These are phyloP conservation scores for Sylvicola cinctus DNA, from an alignment of 2,888 invertebrate species.

Conservation along the genomic window DNA sequence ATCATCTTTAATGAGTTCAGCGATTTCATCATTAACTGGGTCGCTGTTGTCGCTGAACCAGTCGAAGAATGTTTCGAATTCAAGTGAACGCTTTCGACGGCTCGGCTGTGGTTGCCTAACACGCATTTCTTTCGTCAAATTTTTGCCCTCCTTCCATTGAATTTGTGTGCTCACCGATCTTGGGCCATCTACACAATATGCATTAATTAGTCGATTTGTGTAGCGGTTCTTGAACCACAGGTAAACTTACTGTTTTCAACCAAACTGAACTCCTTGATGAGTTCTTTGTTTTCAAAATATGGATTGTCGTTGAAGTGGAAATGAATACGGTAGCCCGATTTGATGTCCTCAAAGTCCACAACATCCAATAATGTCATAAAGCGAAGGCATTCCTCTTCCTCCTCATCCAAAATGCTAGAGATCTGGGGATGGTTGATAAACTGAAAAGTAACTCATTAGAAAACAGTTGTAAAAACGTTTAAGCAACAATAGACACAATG, in stretches of 20 bases:
- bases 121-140: slow-evolving; percentile 40
- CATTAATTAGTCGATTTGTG: neutral
- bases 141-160: slow-evolving; percentile 61
- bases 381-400: slow-evolving; percentile 62
- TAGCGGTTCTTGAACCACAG: slow-evolving; percentile 3
- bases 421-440: slow-evolving; percentile 77
- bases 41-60: slow-evolving; percentile 69
- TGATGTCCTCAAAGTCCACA: slow-evolving; percentile 72
- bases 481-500: too few species aligned
- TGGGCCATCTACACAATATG: slow-evolving; percentile 42
- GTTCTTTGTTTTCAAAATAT: slow-evolving; percentile 57
- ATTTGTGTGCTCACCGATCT: slow-evolving; percentile 54
- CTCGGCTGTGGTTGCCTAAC: slow-evolving; percentile 32
- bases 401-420: slow-evolving; percentile 56
- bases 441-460: slow-evolving; percentile 9
- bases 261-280: slow-evolving; percentile 52
- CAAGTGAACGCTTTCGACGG: slow-evolving; percentile 37
- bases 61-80: slow-evolving; percentile 57
- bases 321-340: slow-evolving; percentile 60
- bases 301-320: slow-evolving; percentile 63
- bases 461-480: too few species aligned
- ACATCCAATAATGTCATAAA: slow-evolving; percentile 53
- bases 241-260: slow-evolving; percentile 20
- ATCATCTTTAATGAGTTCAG: slow-evolving; percentile 60
- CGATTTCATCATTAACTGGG: slow-evolving; percentile 67